Evolutionary conservation across 2,113 vertebrate genomes (phyloP), one percentile per base, ranked within the genome.

Genomic region (Dendrocopos noguchii): DNA sequence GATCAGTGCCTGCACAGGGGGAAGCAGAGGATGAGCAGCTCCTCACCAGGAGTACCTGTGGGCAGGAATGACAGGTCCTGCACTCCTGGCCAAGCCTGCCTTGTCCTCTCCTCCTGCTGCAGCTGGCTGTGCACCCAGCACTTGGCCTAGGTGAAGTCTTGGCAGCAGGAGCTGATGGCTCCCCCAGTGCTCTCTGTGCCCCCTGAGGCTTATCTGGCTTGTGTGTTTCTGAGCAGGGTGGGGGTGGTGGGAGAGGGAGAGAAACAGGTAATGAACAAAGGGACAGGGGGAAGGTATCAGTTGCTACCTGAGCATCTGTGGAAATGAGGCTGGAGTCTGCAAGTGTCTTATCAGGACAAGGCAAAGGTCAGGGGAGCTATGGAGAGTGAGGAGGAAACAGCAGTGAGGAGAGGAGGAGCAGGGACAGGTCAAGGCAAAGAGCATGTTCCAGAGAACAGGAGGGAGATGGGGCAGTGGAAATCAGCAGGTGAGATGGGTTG

Each of bases 201-300:
- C 78, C 71, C 27, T 50, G 82, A 91, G 87, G 61, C 34, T 88
- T 96, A 86, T 93, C 94, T 78, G 65, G 46, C 24, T 71, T 55
- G 46, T 42, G 31, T 9, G 22, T 67, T 78, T 93, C 44, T 78
- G 57, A n/a, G 53, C 1, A 22, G 47, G 56, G 42, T 60, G 76
- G 64, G 72, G 39, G n/a, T 24, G 55, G 12, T 39, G 29, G 52
- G 44, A 68, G 50, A 64, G 4, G 39, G 31, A 84, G 44, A 77
- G 39, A 42, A 82, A 57, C 27, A 74, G n/a, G 56, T 63, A 70
- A 46, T 15, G 33, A n/a, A 71, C 68, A 72, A 53, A 71, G 76
- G 8, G 36, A 44, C 53, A 60, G 18, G 18, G 20, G 78, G 29
- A 67, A 75, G 36, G 15, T 75, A 75, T 60, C 19, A 36, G 13